Percentiles rank a stretch among this genome's conserved stretches.
Evolutionary conservation across 1,140 invertebrate genomes (phyloP).

Genomic region (Leptinotarsa texana): DNA sequence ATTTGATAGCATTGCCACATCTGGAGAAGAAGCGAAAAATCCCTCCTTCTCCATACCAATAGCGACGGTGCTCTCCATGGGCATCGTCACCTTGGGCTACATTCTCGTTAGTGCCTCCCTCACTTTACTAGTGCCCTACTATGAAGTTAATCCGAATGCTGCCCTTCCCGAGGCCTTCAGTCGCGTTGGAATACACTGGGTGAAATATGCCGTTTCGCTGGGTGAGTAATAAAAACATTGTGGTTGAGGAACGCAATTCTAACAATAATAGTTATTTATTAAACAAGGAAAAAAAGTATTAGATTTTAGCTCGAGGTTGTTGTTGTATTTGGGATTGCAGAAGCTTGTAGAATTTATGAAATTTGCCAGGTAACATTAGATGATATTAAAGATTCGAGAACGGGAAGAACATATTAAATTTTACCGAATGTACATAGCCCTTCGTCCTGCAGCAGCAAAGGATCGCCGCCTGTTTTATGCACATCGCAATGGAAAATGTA

Average conservation of each 20-base stretch:
- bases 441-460: no score
- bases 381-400: no score
- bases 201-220: conserved; percentile 84
- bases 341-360: no score
- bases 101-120: conserved; percentile 79
- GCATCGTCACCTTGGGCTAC: conserved; percentile 77
- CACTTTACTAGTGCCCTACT: conserved; percentile 83
- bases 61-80: conserved; percentile 79
- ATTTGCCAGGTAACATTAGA: no score
- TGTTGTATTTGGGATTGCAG: no score
- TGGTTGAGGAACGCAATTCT: neutral
- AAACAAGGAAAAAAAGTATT: no score
- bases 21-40: conserved; percentile 84
- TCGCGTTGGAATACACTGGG: conserved; percentile 74
- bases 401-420: no score
- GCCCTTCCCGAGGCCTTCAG: conserved; percentile 85
- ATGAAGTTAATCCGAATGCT: conserved; percentile 71
- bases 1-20: conserved; percentile 85
- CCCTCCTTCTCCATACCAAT: conserved; percentile 78
- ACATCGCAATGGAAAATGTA: no score
- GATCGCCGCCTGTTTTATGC: no score
- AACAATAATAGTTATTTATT: no score
- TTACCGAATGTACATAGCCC: no score
- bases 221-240: conserved; percentile 59
- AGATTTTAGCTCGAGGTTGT: no score